Evolutionary conservation across 2,797 vertebrate genomes (phyloP).

Genomic region (Rhynchonycteris naso): DNA sequence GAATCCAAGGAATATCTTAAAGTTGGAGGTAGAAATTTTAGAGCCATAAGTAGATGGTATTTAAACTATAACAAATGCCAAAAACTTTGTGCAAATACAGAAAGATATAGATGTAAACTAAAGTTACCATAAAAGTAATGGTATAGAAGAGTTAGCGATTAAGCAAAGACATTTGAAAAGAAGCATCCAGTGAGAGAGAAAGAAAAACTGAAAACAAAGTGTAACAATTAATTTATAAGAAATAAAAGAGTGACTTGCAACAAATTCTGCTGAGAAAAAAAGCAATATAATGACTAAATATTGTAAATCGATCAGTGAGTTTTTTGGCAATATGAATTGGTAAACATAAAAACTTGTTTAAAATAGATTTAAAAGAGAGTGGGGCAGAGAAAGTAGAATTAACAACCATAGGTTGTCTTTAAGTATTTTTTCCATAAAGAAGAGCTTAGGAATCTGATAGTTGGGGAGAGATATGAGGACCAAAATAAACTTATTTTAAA

Average conservation of each 20-base stretch:
- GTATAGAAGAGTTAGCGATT: not conserved
- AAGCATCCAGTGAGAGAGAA: not conserved
- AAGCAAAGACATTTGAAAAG: not conserved
- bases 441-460: not conserved
- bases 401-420: not conserved
- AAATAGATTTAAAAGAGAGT: not conserved
- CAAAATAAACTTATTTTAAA: not conserved
- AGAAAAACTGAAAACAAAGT: not conserved
- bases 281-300: not conserved
- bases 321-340: not conserved
- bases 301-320: not conserved
- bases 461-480: not conserved
- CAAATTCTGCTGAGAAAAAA: not conserved
- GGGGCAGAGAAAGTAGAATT: not conserved
- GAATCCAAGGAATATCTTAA: not conserved
- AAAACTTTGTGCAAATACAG: not conserved
- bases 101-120: not conserved
- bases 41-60: not conserved
- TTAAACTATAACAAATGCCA: not conserved
- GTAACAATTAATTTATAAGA: not conserved
- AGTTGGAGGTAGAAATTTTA: not conserved
- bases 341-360: not conserved
- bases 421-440: not conserved
- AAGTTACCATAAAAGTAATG: not conserved
- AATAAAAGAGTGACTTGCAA: not conserved